Percentiles rank a stretch among this genome's conserved stretches.
Conservation (phyloP, 2,797 vertebrate species). For the Pteronotus mesoamericanus region DNA sequence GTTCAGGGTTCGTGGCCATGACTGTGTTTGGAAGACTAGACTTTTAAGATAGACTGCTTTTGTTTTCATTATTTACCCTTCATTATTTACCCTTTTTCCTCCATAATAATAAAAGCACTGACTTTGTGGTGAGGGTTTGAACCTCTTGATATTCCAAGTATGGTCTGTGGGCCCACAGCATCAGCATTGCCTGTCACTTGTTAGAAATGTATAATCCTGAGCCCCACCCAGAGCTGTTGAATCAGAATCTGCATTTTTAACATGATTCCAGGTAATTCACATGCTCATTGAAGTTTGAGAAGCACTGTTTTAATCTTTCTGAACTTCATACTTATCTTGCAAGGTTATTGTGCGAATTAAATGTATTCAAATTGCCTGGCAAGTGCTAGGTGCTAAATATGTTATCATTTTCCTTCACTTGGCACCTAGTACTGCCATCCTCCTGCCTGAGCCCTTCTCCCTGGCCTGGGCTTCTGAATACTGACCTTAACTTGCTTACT, state of each 20-base stretch:
- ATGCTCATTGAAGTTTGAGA: background rate
- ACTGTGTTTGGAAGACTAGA: background rate
- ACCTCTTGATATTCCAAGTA: background rate
- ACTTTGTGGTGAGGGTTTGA: background rate
- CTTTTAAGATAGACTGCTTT: background rate
- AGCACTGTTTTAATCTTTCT: background rate
- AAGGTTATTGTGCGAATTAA: background rate
- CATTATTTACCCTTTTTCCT: background rate
- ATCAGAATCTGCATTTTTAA: background rate
- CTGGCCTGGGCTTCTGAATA: background rate
- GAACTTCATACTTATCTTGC: background rate
- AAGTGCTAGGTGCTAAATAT: background rate
- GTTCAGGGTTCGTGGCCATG: background rate
- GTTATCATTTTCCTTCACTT: background rate
- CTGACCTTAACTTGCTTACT: constrained; percentile 50
- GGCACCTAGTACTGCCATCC: background rate
- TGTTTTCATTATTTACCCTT: background rate
- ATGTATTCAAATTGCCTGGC: background rate
- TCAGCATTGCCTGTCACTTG: background rate
- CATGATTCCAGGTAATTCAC: background rate
- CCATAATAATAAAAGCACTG: background rate
- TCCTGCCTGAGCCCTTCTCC: background rate
- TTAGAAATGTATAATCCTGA: background rate
- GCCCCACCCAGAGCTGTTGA: background rate
- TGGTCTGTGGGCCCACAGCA: background rate